Evolutionary conservation across 2,888 invertebrate species (phyloP), one percentile per base, ranked within the genome.

Genomic region (Lochmaea capreae): DNA sequence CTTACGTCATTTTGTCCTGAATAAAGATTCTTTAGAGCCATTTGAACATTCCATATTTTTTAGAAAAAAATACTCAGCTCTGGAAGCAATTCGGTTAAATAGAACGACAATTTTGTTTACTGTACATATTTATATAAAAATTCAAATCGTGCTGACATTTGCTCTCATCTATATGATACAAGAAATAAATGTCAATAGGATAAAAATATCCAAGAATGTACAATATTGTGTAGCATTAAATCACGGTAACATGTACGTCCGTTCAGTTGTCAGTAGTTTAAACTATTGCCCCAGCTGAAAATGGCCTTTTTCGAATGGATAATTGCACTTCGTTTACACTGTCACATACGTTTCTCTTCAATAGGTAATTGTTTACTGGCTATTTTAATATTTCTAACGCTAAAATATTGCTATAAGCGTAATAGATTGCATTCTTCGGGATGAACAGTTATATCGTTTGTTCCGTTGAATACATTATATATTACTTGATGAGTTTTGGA

Each of bases 261-360:
- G 77, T 77, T 79, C 76, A 81, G 76, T 77, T 81, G 82, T 82
- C 82, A 79, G 75, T 76, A 76, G 62, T 78, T 81, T 80, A 81
- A 82, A 82, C 81, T 83, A 81, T 82, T 80, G 81, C 82, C 39
- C 39, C 16, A 61, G 16, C 79, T 81, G 81, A 82, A 82, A 81
- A 82, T 80, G 54, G 75, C 81, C 81, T 81, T 83, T 82, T 80
- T 77, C 79, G 82, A 83, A 84, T 83, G 81, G 84, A 84, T 83
- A 84, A 84, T 84, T 84, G 82, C 84, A 83, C 84, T 84, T 83
- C 83, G 83, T 81, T 80, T 78, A 79, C 79, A 81, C 81, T 83
- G 84, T 81, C 84, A 80, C 83, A 83, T 84, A 83, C 82, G 80
- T 83, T 80, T 80, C 79, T 78, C 79, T 76, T 84, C 83, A 84